These are phyloP conservation scores for Rhagonycha fulva DNA, from an alignment of 2,888 invertebrate species.

Conservation along the genomic window DNA sequence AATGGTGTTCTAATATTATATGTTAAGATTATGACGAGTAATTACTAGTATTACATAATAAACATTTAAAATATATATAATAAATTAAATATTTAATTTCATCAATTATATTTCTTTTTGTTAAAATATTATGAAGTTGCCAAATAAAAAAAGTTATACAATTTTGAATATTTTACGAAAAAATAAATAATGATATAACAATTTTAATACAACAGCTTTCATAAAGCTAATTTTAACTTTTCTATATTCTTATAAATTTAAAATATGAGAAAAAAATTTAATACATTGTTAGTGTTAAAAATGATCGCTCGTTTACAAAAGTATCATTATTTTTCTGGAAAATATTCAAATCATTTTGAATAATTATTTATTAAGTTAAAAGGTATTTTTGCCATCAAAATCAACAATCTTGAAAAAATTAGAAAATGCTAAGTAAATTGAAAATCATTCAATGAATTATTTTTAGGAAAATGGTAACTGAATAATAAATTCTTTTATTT, in stretches of 20 bases:
- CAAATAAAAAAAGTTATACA: background rate
- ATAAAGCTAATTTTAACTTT: no score
- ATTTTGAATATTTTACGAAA: background rate
- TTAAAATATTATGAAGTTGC: background rate
- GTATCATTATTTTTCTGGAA: no score
- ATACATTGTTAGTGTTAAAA: no score
- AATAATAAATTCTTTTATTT: background rate
- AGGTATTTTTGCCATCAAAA: no score
- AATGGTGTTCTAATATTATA: slow-evolving; percentile 21
- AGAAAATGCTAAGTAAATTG: background rate
- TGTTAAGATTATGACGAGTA: slow-evolving; percentile 24
- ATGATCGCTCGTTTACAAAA: no score
- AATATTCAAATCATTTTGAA: no score
- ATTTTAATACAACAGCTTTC: background rate
- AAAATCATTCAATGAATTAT: background rate
- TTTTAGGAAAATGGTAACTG: background rate
- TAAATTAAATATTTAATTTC: background rate
- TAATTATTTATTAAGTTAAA: no score
- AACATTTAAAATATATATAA: background rate
- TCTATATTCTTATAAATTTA: no score
- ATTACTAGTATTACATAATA: slow-evolving; percentile 22
- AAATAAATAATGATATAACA: background rate
- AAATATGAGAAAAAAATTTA: no score
- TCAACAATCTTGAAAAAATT: no score
- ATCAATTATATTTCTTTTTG: background rate